These are phyloP conservation scores for Nannoperca australis DNA, from an alignment of 2,797 vertebrate genomes.

Conservation along the genomic window DNA sequence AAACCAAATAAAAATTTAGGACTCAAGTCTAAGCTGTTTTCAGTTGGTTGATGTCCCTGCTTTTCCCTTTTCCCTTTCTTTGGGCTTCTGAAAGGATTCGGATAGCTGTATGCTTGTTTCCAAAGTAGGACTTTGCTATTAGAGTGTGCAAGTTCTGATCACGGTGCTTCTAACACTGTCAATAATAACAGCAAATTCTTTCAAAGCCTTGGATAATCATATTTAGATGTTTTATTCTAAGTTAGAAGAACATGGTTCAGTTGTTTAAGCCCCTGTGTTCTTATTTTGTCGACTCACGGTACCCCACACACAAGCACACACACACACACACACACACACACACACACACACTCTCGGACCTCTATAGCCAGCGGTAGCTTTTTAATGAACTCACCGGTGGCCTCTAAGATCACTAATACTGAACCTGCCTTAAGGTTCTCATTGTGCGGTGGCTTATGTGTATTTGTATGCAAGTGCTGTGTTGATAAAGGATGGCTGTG, in stretches of 20 bases:
- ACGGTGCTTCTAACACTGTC: neutral
- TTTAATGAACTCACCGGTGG: slow-evolving; percentile 64
- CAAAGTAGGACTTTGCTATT: slow-evolving; percentile 17
- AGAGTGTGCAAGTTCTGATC: neutral
- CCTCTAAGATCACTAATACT: slow-evolving; percentile 41
- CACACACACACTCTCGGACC: slow-evolving; percentile 59
- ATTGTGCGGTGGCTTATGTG: slow-evolving; percentile 39
- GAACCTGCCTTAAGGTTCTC: slow-evolving; percentile 50
- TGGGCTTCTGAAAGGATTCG: slow-evolving; percentile 13
- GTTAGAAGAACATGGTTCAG: slow-evolving; percentile 77
- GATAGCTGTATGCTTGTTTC: slow-evolving; percentile 4
- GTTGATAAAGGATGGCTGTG: slow-evolving; percentile 32
- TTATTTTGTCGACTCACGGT: slow-evolving; percentile 46
- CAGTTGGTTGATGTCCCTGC: neutral
- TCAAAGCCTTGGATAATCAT: slow-evolving; percentile 5
- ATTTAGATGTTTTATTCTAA: slow-evolving; percentile 55
- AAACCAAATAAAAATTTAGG: slow-evolving; percentile 8
- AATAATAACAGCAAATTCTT: neutral
- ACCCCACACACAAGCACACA: slow-evolving; percentile 72
- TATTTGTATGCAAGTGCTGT: slow-evolving; percentile 45
- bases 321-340: slow-evolving; percentile 68
- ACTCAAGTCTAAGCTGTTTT: neutral
- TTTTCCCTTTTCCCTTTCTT: neutral
- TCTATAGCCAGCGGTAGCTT: slow-evolving; percentile 49
- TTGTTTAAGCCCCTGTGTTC: slow-evolving; percentile 53